A percentile compares a stretch with the other conserved stretches of the same genome.
phyloP scores from a whole-genome alignment of 2,888 invertebrate species.

The Pristionchus arcanus region DNA sequence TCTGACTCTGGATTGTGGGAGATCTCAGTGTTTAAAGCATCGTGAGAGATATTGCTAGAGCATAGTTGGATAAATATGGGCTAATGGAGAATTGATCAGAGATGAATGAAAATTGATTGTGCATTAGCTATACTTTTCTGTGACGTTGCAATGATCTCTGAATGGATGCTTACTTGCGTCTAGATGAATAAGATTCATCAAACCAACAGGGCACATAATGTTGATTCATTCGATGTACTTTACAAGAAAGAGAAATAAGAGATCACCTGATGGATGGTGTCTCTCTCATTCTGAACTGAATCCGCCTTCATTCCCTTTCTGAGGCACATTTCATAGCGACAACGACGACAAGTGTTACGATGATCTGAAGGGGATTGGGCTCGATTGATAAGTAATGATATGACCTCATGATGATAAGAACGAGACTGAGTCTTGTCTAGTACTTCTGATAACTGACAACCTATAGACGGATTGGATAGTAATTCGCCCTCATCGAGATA shows the following conservation, averaged over 20 bases:
- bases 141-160: neutral
- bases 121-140: neutral
- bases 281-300: slow-evolving; percentile 44
- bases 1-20: too few species aligned
- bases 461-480: neutral
- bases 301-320: slow-evolving; percentile 57
- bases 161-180: neutral
- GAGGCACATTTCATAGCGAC: slow-evolving; percentile 76
- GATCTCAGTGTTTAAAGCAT: neutral
- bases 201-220: neutral
- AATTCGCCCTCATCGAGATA: neutral
- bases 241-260: neutral
- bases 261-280: slow-evolving; percentile 23
- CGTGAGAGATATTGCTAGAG: neutral
- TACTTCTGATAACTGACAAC: neutral
- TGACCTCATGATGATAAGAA: neutral
- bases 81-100: neutral
- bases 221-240: too few species aligned
- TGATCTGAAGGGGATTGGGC: slow-evolving; percentile 66
- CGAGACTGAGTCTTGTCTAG: neutral
- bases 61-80: neutral
- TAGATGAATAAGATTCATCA: slow-evolving; percentile 3
- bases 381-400: neutral
- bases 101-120: neutral
- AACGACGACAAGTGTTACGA: slow-evolving; percentile 76